Conservation (phyloP, 2,888 invertebrate genomes). For the Lasioglossum morio region DNA sequence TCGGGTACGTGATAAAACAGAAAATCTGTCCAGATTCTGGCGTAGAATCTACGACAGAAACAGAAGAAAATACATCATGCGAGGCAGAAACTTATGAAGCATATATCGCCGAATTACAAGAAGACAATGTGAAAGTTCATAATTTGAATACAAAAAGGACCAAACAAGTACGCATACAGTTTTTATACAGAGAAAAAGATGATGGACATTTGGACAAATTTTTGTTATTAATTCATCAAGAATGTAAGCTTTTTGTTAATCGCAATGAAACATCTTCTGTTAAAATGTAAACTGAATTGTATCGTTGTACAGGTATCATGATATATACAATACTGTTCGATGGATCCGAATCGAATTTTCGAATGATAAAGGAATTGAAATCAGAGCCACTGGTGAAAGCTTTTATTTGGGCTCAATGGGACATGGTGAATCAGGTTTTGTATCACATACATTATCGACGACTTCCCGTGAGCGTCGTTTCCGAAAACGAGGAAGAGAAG, state of each 20-base stretch:
- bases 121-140: conserved; percentile 83
- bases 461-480: conserved; percentile 88
- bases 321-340: conserved; percentile 78
- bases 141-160: conserved; percentile 86
- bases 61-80: conserved; percentile 21
- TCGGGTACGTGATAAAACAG: conserved; percentile 89
- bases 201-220: conserved; percentile 87
- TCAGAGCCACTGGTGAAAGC: conserved; percentile 87
- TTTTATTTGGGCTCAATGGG: conserved; percentile 96
- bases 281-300: neutral
- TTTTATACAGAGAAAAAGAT: conserved; percentile 88
- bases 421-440: conserved; percentile 90
- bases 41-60: conserved; percentile 29
- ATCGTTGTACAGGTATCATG: conserved; percentile 72
- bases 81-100: conserved; percentile 87
- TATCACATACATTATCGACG: conserved; percentile 93
- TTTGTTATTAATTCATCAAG: conserved; percentile 91
- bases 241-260: conserved; percentile 86
- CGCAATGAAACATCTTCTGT: neutral
- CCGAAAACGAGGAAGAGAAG: conserved; percentile 87
- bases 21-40: conserved; percentile 60
- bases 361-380: conserved; percentile 76
- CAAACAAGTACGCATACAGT: conserved; percentile 92
- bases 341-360: conserved; percentile 55
- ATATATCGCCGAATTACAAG: conserved; percentile 87